Percentiles rank a stretch among this genome's conserved stretches.
These are phyloP conservation scores for Laticauda colubrina DNA, from an alignment of 2,113 vertebrate genomes.

Conservation along the genomic window DNA sequence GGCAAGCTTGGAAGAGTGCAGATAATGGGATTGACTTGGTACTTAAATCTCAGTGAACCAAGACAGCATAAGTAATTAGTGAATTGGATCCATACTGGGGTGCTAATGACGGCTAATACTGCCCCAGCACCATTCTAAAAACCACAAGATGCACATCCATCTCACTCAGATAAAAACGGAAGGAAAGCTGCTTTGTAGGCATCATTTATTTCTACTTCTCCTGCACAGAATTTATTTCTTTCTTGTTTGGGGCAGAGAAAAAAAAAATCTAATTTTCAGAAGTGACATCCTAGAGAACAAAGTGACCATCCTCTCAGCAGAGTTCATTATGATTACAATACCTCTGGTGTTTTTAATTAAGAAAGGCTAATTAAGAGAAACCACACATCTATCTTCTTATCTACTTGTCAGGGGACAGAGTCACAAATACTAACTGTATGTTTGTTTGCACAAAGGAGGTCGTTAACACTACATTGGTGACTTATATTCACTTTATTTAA, in stretches of 20 bases:
- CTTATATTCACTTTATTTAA: constrained; percentile 31
- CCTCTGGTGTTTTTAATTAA: constrained; percentile 93
- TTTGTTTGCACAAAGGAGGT: constrained; percentile 54
- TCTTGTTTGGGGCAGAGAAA: constrained; percentile 38
- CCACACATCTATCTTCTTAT: constrained; percentile 81
- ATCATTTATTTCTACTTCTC: constrained; percentile 71
- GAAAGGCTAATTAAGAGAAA: constrained; percentile 94
- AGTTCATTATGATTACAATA: constrained; percentile 95
- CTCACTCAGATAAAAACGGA: constrained; percentile 74
- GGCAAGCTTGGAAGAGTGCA: constrained; percentile 88
- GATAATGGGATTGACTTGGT: constrained; percentile 97
- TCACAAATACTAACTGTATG: constrained; percentile 62
- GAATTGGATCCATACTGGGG: constrained; percentile 90
- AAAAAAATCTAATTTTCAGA: constrained; percentile 80
- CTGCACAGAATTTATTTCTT: constrained; percentile 63
- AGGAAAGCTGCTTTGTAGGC: constrained; percentile 61
- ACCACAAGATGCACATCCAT: constrained; percentile 77
- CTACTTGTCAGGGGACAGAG: constrained; percentile 69
- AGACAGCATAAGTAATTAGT: constrained; percentile 96
- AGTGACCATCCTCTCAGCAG: constrained; percentile 84
- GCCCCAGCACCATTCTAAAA: constrained; percentile 78
- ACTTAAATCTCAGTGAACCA: constrained; percentile 98
- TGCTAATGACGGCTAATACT: constrained; percentile 92
- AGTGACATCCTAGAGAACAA: constrained; percentile 79
- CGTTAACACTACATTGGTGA: constrained; percentile 12